phyloP scores from a whole-genome alignment of 2,888 invertebrate genomes.

The Labia minor region DNA sequence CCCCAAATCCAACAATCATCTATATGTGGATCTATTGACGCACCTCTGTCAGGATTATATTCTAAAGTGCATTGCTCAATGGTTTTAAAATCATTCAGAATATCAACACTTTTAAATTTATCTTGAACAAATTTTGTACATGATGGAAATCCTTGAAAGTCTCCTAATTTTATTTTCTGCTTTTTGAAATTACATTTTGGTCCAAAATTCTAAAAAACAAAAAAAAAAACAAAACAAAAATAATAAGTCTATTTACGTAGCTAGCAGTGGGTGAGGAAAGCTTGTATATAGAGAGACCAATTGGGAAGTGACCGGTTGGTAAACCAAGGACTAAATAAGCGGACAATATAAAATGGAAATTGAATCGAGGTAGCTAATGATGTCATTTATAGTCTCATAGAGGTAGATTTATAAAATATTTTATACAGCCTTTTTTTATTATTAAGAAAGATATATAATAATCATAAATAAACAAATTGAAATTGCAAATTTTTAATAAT shows the following conservation, averaged over 20 bases:
- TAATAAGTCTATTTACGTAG: conserved; percentile 14
- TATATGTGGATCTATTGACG: conserved; percentile 94
- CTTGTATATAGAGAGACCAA: neutral
- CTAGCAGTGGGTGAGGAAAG: neutral
- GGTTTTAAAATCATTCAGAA: conserved; percentile 61
- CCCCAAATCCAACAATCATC: conserved; percentile 99
- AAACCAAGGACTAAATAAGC: too few species aligned
- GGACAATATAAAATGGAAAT: too few species aligned
- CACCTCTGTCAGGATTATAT: conserved; percentile 74
- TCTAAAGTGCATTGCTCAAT: conserved; percentile 95
- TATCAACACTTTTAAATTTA: conserved; percentile 49
- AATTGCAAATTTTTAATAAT: too few species aligned
- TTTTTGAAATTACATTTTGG: conserved; percentile 98
- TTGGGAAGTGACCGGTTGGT: too few species aligned
- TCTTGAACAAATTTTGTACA: conserved; percentile 69
- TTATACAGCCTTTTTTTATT: too few species aligned
- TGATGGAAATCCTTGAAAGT: conserved; percentile 78
- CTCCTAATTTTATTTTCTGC: conserved; percentile 62
- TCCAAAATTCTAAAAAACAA: conserved; percentile 66
- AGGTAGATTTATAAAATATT: too few species aligned
- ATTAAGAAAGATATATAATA: too few species aligned
- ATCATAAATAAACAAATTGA: too few species aligned
- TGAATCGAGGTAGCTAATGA: too few species aligned
- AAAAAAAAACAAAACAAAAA: conserved; percentile 21
- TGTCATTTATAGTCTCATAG: too few species aligned